Evolutionary conservation across 2,113 vertebrate species (phyloP), one percentile per base, ranked within the genome.

Genomic region (Cynoglossus semilaevis): DNA sequence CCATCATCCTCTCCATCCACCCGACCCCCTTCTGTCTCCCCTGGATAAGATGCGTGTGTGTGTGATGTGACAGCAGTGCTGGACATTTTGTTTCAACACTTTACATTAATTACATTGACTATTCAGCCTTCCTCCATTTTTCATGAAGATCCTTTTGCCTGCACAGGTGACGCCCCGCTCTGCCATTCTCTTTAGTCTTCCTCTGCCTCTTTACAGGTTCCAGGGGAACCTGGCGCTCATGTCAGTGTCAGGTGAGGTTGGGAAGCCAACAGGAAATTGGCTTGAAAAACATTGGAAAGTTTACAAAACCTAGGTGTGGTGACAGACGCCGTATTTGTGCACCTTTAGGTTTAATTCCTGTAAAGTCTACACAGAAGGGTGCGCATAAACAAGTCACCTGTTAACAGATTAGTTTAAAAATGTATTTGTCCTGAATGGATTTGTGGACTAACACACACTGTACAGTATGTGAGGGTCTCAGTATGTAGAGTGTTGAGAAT

Each of bases 171-270:
- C 19, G 67, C 68, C 7, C 48, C 72, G 67, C 81, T 87, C 63
- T 72, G 8, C 74, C 60, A 87, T 87, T 86, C 83, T 80, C 80
- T 87, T 87, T 88, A 64, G 78, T 87, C 76, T 70, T 64, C 54
- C 72, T 12, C 62, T 9, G 47, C 74, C 83, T 84, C 74, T 85
- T 72, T 76, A 82, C 74, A 15, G 68, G 72, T 85, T 84, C 87
- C 83, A 87, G 81, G 68, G 22, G 81, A 81, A 64, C 51, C 65
- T 56, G 6, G 49, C 10, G 43, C 55, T 63, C 41, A 3, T 74
- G 79, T 79, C 83, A 81, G 12, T 8, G 52, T 72, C 67, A 15
- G 64, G 63, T 76, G 35, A 55, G 70, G 58, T 62, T 53, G 13
- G 58, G 51, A 51, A 60, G 51, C 70, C 80, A 63, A 46, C 49